Evolutionary conservation across 2,113 vertebrate genomes (phyloP).

Genomic region (Piliocolobus tephrosceles): DNA sequence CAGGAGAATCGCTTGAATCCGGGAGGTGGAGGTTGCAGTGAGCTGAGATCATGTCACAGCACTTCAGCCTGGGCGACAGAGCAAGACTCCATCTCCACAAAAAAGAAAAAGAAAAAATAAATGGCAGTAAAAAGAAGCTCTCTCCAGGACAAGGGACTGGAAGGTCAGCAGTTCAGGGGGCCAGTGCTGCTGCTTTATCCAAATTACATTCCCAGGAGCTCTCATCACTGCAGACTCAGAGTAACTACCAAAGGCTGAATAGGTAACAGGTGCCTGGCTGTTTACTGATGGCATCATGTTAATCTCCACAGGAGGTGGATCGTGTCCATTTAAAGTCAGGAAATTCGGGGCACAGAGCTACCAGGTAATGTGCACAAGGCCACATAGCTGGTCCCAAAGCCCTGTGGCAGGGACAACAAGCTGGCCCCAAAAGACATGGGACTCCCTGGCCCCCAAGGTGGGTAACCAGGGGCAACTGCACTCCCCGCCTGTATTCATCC

Average conservation of each 20-base stretch:
- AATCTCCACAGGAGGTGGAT: background rate
- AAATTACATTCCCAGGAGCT: background rate
- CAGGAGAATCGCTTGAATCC: too few relatives aligned
- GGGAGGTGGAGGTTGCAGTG: too few relatives aligned
- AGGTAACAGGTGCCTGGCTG: fast-evolving
- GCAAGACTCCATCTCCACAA: too few relatives aligned
- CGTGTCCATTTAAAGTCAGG: background rate
- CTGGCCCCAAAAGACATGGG: background rate
- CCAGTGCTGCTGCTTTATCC: background rate
- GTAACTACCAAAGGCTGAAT: background rate
- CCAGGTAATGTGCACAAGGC: too few relatives aligned
- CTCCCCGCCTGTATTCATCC: too few relatives aligned
- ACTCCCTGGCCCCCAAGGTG: too few relatives aligned
- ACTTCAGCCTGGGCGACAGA: too few relatives aligned
- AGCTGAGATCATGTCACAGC: too few relatives aligned
- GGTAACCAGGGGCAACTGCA: fast-evolving
- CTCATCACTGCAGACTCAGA: background rate
- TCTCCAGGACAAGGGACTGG: fast-evolving
- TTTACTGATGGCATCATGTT: too few relatives aligned
- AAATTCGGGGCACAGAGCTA: background rate
- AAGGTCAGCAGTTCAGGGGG: fast-evolving
- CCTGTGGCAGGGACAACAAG: background rate
- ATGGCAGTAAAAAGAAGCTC: too few relatives aligned
- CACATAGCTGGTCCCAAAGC: background rate
- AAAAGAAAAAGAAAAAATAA: too few relatives aligned